A percentile compares a stretch with the other conserved stretches of the same genome.
phyloP scores from a whole-genome alignment of 2,888 invertebrate genomes.

The Sinodicranocentrus sp. region DNA sequence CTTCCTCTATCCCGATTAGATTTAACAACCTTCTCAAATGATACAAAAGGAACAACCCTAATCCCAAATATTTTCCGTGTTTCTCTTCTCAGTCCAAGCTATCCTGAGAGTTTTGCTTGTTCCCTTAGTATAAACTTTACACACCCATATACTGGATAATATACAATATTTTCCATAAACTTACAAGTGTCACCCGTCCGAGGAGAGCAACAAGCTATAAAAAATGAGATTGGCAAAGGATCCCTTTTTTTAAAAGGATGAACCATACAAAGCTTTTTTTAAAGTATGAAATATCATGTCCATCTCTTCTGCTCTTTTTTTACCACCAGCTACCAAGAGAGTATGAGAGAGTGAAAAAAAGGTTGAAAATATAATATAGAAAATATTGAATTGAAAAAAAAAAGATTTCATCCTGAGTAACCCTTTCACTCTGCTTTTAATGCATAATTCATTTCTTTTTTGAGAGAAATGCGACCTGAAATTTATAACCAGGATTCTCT shows the following conservation, averaged over 20 bases:
- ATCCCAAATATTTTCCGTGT: constrained; percentile 11
- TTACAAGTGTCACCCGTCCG: not conserved
- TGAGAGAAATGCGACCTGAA: not conserved
- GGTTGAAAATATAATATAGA: too few relatives aligned
- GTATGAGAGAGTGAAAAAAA: too few relatives aligned
- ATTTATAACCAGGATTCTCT: not conserved
- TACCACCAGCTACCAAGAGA: too few relatives aligned
- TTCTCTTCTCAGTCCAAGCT: too few relatives aligned
- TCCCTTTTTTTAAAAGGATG: not conserved
- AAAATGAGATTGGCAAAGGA: constrained; percentile 20
- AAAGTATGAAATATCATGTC: constrained; percentile 16
- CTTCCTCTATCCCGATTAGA: too few relatives aligned
- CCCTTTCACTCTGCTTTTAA: constrained; percentile 41
- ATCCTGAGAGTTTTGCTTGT: not conserved
- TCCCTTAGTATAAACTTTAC: constrained; percentile 22
- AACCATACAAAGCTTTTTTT: too few relatives aligned
- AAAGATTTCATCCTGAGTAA: not conserved
- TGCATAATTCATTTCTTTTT: constrained; percentile 41
- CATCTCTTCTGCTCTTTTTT: too few relatives aligned
- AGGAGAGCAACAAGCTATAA: constrained; percentile 15
- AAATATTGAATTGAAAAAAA: too few relatives aligned
- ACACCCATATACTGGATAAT: constrained; percentile 14
- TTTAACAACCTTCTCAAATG: constrained; percentile 25
- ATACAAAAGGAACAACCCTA: constrained; percentile 32
- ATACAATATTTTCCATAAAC: not conserved